Evolutionary conservation across 2,113 vertebrate species (phyloP), one percentile per base, ranked within the genome.

Genomic region (Lophura nycthemera): DNA sequence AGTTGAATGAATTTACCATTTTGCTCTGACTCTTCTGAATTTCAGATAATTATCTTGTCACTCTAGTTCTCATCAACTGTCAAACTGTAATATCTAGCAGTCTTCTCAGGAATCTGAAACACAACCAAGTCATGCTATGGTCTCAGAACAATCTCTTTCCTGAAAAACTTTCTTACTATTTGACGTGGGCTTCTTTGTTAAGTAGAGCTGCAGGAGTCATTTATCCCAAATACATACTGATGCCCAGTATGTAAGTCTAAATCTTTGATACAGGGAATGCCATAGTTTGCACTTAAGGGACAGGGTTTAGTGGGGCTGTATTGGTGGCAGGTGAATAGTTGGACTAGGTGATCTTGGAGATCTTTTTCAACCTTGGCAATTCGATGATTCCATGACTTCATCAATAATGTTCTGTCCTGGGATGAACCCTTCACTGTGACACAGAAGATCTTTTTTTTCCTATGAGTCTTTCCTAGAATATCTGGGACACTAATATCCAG

Each of bases 61-160:
- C 54, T 30, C 30, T 60, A n/a, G 24, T 18, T 2, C 7, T 80
- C 45, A 61, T 57, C 22, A 36, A 36, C 36, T 66, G 30, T 40
- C 65, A 15, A 43, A 9, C 27, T 60, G 22, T 61, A 74, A 60
- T 13, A 65, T 71, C 38, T 43, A 56, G 16, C 22, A 75, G 21
- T 69, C 27, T 45, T 50, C 34, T 83, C 42, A 65, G n/a, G 60
- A 88, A 69, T 72, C 25, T 52, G 54, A 83, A 36, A 32, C 1
- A 32, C 0, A 0, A 4, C 25, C 0, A 1, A n/a, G 6, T 65
- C 40, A 21, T 40, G 19, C 64, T 34, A 42, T 0, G 0, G 64
- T 20, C 3, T 40, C 16, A 83, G 48, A 30, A 48, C 27, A 15
- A 8, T 13, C 40, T 65, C 34, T 32, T 54, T 80, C 50, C 42